Evolutionary conservation across 2,797 vertebrate genomes (phyloP).

Genomic region (Stomatorhinus walkeri): DNA sequence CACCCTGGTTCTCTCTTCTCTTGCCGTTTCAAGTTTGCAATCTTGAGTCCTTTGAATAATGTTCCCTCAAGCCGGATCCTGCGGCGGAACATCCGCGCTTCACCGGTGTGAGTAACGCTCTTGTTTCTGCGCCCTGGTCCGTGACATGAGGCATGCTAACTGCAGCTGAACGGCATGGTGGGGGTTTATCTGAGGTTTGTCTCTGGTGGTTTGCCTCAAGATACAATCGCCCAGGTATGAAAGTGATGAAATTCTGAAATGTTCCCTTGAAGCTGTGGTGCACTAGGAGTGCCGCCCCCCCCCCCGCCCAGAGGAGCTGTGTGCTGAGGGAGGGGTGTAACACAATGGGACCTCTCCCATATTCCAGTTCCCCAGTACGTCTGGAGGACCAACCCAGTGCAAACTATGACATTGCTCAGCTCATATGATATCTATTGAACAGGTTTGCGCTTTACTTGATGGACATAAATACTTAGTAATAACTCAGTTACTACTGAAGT

Average conservation of each 20-base stretch:
- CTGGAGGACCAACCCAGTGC: background rate
- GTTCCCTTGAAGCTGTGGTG: background rate
- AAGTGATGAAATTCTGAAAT: background rate
- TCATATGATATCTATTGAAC: background rate
- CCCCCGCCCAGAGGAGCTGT: background rate
- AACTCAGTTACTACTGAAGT: background rate
- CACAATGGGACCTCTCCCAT: background rate
- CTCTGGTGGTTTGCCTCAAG: background rate
- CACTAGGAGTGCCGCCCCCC: background rate
- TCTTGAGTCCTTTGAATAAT: background rate
- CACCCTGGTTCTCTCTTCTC: background rate
- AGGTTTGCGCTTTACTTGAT: background rate
- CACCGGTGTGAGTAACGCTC: background rate
- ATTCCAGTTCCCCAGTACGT: background rate
- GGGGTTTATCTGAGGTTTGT: background rate
- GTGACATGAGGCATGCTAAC: background rate
- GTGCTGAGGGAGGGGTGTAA: constrained; percentile 2
- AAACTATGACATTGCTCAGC: background rate
- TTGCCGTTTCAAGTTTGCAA: background rate
- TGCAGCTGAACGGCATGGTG: background rate
- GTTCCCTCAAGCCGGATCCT: background rate
- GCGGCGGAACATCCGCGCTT: background rate
- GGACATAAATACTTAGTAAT: background rate
- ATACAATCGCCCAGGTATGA: background rate
- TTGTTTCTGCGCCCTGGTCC: background rate